phyloP scores from a whole-genome alignment of 1,140 invertebrate species.

The Oryzaephilus surinamensis region DNA sequence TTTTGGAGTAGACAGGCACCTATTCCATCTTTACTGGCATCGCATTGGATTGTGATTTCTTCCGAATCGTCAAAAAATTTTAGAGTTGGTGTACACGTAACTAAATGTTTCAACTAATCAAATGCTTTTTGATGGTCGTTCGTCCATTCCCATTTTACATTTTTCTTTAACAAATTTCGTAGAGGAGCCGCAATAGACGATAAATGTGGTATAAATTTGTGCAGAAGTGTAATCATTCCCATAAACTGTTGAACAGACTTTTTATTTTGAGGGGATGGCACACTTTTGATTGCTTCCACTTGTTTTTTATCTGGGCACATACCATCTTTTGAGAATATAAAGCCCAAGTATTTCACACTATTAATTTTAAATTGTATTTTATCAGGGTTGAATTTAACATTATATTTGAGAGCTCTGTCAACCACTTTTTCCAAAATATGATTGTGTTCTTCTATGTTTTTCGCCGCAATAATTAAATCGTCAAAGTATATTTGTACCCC shows the following conservation, averaged over 20 bases:
- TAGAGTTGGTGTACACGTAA: too few relatives aligned
- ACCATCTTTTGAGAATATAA: constrained; percentile 17
- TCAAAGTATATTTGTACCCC: constrained; percentile 27
- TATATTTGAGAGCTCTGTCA: constrained; percentile 15
- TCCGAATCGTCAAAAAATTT: too few relatives aligned
- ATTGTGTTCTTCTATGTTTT: constrained; percentile 17
- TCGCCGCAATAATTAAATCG: constrained; percentile 27
- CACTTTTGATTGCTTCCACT: constrained; percentile 20
- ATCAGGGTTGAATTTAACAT: constrained; percentile 29
- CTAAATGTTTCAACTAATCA: too few relatives aligned
- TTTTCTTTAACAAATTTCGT: constrained; percentile 19
- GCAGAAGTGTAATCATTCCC: too few relatives aligned
- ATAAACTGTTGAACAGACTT: constrained; percentile 28
- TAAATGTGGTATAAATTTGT: too few relatives aligned
- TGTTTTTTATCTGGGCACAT: constrained; percentile 14
- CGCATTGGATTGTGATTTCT: too few relatives aligned
- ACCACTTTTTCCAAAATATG: constrained; percentile 20
- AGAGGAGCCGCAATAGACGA: constrained; percentile 21
- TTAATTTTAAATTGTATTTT: constrained; percentile 21
- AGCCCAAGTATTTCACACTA: constrained; percentile 29
- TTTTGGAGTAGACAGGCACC: too few relatives aligned
- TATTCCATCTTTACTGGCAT: too few relatives aligned
- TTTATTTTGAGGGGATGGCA: constrained; percentile 24
- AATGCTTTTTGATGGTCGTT: constrained; percentile 9
- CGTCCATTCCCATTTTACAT: constrained; percentile 29